These are phyloP conservation scores for Bacillus rossius DNA, from an alignment of 1,140 invertebrate genomes.

Conservation along the genomic window DNA sequence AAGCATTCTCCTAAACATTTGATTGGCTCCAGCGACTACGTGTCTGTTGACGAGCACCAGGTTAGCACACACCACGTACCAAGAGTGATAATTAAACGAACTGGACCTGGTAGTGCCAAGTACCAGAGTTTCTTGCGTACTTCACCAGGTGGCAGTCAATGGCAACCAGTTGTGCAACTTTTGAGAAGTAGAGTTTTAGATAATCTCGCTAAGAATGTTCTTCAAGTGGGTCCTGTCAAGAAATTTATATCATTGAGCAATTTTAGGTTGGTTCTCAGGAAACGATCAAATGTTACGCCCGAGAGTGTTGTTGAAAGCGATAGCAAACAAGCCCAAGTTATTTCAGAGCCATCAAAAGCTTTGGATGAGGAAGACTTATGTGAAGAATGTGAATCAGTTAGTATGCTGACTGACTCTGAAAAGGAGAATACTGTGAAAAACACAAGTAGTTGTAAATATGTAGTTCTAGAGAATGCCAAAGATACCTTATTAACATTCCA, in stretches of 20 bases:
- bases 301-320: too few relatives aligned
- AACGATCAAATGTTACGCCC: too few relatives aligned
- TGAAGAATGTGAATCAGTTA: too few relatives aligned
- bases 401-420: too few relatives aligned
- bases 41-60: background rate
- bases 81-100: slow-evolving; percentile 9
- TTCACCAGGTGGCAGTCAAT: background rate
- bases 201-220: background rate
- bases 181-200: background rate
- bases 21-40: background rate
- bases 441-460: background rate
- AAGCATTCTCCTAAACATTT: too few relatives aligned
- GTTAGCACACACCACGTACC: background rate
- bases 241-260: too few relatives aligned
- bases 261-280: too few relatives aligned
- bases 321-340: too few relatives aligned
- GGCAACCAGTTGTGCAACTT: slow-evolving; percentile 12
- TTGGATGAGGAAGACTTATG: too few relatives aligned
- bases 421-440: too few relatives aligned
- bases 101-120: slow-evolving; percentile 1
- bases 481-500: background rate
- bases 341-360: too few relatives aligned
- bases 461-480: background rate
- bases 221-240: too few relatives aligned
- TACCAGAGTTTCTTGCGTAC: slow-evolving; percentile 6